Evolutionary conservation across 2,888 invertebrate genomes (phyloP).

Genomic region (Polia nebulosa): DNA sequence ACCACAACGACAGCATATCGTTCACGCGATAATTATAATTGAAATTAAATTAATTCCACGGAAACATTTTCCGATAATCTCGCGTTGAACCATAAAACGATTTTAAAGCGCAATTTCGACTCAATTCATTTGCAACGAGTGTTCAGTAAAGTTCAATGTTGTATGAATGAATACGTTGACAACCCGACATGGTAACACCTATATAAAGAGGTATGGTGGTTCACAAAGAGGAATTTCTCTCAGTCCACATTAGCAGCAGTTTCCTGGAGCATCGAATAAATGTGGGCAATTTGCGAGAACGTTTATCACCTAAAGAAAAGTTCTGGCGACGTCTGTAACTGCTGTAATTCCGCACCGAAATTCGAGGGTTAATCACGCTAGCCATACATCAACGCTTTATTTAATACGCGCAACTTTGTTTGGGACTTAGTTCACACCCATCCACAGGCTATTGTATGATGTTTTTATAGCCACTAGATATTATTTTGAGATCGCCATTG

Average conservation of each 20-base stretch:
- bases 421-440: slow-evolving; percentile 74
- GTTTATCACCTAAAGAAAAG: slow-evolving; percentile 90
- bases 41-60: slow-evolving; percentile 77
- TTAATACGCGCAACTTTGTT: slow-evolving; percentile 82
- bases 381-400: slow-evolving; percentile 84
- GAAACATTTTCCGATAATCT: slow-evolving; percentile 77
- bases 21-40: slow-evolving; percentile 76
- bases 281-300: slow-evolving; percentile 88
- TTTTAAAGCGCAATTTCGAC: slow-evolving; percentile 76
- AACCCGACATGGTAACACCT: slow-evolving; percentile 65
- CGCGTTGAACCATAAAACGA: slow-evolving; percentile 77
- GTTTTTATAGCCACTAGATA: slow-evolving; percentile 63
- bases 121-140: slow-evolving; percentile 79
- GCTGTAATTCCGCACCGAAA: slow-evolving; percentile 84
- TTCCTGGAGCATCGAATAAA: slow-evolving; percentile 85
- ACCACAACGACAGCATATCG: slow-evolving; percentile 70
- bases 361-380: slow-evolving; percentile 86
- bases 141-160: slow-evolving; percentile 78
- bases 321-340: slow-evolving; percentile 86
- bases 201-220: slow-evolving; percentile 64
- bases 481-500: slow-evolving; percentile 63
- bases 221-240: slow-evolving; percentile 79
- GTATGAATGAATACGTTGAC: slow-evolving; percentile 75
- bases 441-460: slow-evolving; percentile 59
- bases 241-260: slow-evolving; percentile 83